Evolutionary conservation across 2,113 vertebrate species (phyloP), one percentile per base, ranked within the genome.

Genomic region (Caretta caretta): DNA sequence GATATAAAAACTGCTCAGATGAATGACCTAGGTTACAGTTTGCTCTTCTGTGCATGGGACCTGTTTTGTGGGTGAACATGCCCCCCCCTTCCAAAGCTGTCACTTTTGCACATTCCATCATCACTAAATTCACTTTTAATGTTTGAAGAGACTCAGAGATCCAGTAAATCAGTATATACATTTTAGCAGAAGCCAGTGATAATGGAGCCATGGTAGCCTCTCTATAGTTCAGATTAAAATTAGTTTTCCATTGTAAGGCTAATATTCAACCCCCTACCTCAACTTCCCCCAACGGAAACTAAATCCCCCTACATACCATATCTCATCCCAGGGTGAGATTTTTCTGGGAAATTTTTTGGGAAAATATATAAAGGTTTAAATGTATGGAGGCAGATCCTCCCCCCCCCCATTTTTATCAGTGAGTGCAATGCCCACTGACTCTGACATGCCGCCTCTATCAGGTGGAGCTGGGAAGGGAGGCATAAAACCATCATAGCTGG

Each of bases 101-200:
- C 51, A 79, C 19, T 10, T 82, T 9, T 6, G n/a, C 72, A 13
- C 2, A 29, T 11, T 72, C 17, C 48, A 9, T 8, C 1, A 0
- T 86, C 90, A 31, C 12, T 75, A 51, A 91, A 48, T 57, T n/a
- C 3, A 57, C 48, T 82, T 80, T 79, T 14, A 50, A 13, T 78
- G 27, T 4, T 83, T 27, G 46, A 90, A 90, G 85, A 89, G 92
- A 87, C 76, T 20, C 4, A 62, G 16, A 31, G 10, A 56, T 57
- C 42, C 25, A 56, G 16, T 59, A 69, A 89, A 86, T 25, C 5
- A 65, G 16, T 31, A 35, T 50, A 13, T 1, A 7, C 8, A 16
- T 54, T 88, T 84, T 92, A 78, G 62, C 54, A 81, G 80, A 87
- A 88, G 35, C 59, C 9, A 59, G n/a, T 84, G 42, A n/a, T 82